These are phyloP conservation scores for Himalopsyche anomala DNA, from an alignment of 2,888 invertebrate genomes.

Conservation along the genomic window DNA sequence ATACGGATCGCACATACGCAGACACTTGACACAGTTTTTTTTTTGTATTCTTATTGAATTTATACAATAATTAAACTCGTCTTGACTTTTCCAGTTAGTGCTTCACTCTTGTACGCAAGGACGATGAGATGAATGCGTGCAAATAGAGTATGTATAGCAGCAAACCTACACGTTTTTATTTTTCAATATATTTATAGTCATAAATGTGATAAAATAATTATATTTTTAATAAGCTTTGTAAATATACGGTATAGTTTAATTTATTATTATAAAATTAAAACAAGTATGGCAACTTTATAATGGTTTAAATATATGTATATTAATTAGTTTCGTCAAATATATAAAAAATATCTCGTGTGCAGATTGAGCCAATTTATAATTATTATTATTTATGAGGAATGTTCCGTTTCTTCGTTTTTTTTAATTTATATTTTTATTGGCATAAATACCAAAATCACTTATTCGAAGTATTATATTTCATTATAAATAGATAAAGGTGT, in stretches of 20 bases:
- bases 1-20: slow-evolving; percentile 10
- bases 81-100: slow-evolving; percentile 52
- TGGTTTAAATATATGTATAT: slow-evolving; percentile 12
- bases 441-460: not conserved
- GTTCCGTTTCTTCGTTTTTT: slow-evolving; percentile 57
- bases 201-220: not conserved
- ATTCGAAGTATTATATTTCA: not conserved
- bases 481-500: not conserved
- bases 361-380: slow-evolving; percentile 43
- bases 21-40: slow-evolving; percentile 55
- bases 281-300: slow-evolving; percentile 47
- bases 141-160: slow-evolving; percentile 6
- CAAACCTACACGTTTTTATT: not conserved
- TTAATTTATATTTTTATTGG: slow-evolving; percentile 17
- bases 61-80: slow-evolving; percentile 50
- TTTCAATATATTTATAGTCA: not conserved
- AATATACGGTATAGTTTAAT: not conserved
- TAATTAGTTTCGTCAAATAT: slow-evolving; percentile 8
- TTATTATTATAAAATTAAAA: slow-evolving; percentile 8
- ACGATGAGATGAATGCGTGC: slow-evolving; percentile 35
- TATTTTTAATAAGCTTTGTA: slow-evolving; percentile 7
- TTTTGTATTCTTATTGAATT: not conserved
- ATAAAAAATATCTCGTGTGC: not conserved
- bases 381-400: slow-evolving; percentile 41
- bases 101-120: slow-evolving; percentile 50